Percentiles rank a stretch among this genome's conserved stretches.
Conservation (phyloP, 2,888 invertebrate genomes). For the Graphium colonna region DNA sequence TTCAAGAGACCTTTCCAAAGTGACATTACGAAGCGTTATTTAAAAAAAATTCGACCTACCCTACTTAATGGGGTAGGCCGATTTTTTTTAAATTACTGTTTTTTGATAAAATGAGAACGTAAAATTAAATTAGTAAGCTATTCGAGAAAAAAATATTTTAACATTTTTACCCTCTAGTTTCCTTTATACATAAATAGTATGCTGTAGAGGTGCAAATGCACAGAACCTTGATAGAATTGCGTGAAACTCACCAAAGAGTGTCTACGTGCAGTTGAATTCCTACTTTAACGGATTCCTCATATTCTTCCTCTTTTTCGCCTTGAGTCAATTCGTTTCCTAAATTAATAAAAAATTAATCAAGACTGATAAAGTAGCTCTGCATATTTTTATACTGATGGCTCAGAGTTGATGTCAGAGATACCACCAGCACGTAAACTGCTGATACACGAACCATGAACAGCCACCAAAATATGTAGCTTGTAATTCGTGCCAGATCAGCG, state of each 20-base stretch:
- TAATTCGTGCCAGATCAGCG: slow-evolving; percentile 34
- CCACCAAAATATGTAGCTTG: slow-evolving; percentile 43
- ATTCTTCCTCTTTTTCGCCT: slow-evolving; percentile 41
- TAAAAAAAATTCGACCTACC: too few relatives aligned
- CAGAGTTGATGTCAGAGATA: slow-evolving; percentile 37
- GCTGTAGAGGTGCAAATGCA: too few relatives aligned
- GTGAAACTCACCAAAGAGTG: slow-evolving; percentile 44
- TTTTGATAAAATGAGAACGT: too few relatives aligned
- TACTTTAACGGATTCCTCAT: slow-evolving; percentile 41
- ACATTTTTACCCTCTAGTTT: too few relatives aligned
- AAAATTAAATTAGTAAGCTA: too few relatives aligned
- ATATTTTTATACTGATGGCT: slow-evolving; percentile 49
- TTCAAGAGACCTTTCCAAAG: too few relatives aligned
- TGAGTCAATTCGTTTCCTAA: slow-evolving; percentile 33
- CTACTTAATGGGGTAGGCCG: too few relatives aligned
- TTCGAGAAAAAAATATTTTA: too few relatives aligned
- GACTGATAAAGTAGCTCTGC: slow-evolving; percentile 45
- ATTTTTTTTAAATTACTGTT: too few relatives aligned
- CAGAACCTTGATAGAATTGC: too few relatives aligned
- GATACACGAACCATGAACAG: slow-evolving; percentile 35
- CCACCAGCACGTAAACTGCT: slow-evolving; percentile 36
- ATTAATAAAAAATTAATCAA: slow-evolving; percentile 42
- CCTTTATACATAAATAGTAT: too few relatives aligned
- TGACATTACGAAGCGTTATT: too few relatives aligned
- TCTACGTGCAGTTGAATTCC: slow-evolving; percentile 49